Evolutionary conservation across 1,140 invertebrate genomes (phyloP).

Genomic region (Atopsyche davidsoni): DNA sequence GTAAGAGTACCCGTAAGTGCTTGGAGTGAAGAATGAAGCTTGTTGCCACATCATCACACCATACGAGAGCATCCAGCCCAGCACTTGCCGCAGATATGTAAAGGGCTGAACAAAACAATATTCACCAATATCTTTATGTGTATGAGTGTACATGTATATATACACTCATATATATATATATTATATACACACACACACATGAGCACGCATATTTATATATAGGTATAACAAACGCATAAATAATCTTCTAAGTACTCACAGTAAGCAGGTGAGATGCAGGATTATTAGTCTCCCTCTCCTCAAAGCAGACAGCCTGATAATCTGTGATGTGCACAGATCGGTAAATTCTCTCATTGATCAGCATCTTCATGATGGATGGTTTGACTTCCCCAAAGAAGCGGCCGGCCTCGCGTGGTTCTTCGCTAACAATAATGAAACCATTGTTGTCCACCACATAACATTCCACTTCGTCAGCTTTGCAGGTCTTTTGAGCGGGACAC

Average conservation of each 20-base stretch:
- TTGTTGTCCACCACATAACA: conserved; percentile 88
- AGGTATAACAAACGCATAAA: conserved; percentile 5
- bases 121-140: background rate
- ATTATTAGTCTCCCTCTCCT: conserved; percentile 54
- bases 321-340: conserved; percentile 72
- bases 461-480: conserved; percentile 64
- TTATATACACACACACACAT: too few relatives aligned
- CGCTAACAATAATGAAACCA: conserved; percentile 77
- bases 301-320: conserved; percentile 85
- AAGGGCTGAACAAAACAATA: conserved; percentile 25
- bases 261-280: conserved; percentile 54
- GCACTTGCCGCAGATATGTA: conserved; percentile 17
- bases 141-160: background rate
- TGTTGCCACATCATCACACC: conserved; percentile 26
- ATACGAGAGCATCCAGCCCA: conserved; percentile 22
- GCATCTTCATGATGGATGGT: conserved; percentile 69
- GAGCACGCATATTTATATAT: background rate
- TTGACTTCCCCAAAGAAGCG: conserved; percentile 80
- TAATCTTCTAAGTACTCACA: conserved; percentile 43
- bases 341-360: conserved; percentile 75
- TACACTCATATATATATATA: too few relatives aligned
- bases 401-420: conserved; percentile 67
- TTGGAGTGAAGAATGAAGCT: conserved; percentile 5
- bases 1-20: conserved; percentile 24
- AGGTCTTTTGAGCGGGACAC: conserved; percentile 54